Evolutionary conservation across 2,888 invertebrate genomes (phyloP), one percentile per base, ranked within the genome.

Genomic region (Ephialtes manifestator): DNA sequence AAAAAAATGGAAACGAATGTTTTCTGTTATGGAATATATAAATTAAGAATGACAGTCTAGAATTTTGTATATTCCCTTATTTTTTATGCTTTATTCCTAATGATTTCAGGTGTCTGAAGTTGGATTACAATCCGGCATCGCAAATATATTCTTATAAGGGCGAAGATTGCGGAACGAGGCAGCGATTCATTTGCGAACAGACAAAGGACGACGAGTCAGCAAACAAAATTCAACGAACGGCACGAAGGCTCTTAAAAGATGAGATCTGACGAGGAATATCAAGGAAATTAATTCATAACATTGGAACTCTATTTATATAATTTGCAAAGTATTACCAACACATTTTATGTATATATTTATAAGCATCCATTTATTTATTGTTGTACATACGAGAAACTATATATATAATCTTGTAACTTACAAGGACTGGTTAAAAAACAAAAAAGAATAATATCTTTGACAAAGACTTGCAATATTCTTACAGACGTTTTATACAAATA

Each of bases 121-220:
- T 97, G 58, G 95, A 96, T 4, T 96, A 96, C 90, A 96, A 97
- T 92, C 95, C 96, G 0, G 94, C 96, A 0, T 94, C 95, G 53
- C 94, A 95, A 86, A 94, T 95, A n/a, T 97, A 97, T 90, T 94
- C 94, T 53, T 97, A 97, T 93, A 95, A 96, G 88, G 97, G 97
- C 0, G 96, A 96, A 83, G 97, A 98, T 93, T 98, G 97, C 92
- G 95, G 96, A 0, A 94, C 95, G 0, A 93, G 96, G 13, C 96
- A 96, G 88, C 95, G 96, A 89, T 97, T 96, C 92, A 95, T 97
- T 74, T 98, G 98, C 92, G 97, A 97, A 94, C 94, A 95, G 72
- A 90, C 90, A 8, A 88, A 87, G 53, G 92, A 93, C 71, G 92
- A 93, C 51, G 94, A 94, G 79, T 90, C 92, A 15, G 91, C 87